phyloP scores from a whole-genome alignment of 2,797 vertebrate species.

The Enteromius unitaeniatus region DNA sequence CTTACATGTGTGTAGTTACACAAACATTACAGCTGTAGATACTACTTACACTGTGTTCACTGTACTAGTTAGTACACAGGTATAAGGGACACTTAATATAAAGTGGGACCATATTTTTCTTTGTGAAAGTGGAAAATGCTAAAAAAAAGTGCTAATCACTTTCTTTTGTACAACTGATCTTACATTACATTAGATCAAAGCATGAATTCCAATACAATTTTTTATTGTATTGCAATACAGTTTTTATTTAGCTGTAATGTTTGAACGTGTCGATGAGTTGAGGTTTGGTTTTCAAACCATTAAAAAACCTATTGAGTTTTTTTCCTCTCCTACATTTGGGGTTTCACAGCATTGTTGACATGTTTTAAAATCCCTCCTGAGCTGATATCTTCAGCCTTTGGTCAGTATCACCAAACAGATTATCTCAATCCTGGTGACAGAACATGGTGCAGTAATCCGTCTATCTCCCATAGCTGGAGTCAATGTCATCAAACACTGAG shows the following conservation, averaged over 20 bases:
- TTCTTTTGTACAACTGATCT: slow-evolving; percentile 69
- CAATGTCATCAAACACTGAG: slow-evolving; percentile 23
- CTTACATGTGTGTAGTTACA: too few species aligned
- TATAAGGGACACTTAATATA: too few species aligned
- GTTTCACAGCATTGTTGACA: not conserved
- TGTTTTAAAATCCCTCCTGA: slow-evolving; percentile 16
- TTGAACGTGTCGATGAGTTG: not conserved
- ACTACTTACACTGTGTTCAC: too few species aligned
- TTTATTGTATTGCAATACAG: too few species aligned
- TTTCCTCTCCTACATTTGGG: slow-evolving; percentile 22
- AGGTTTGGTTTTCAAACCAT: not conserved
- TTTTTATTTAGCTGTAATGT: slow-evolving; percentile 4
- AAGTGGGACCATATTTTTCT: slow-evolving; percentile 55
- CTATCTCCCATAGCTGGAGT: slow-evolving; percentile 6
- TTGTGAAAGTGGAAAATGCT: slow-evolving; percentile 62
- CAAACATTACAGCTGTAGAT: too few species aligned
- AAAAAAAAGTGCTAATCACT: slow-evolving; percentile 36
- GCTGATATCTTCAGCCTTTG: slow-evolving; percentile 44
- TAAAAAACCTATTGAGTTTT: not conserved
- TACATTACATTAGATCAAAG: slow-evolving; percentile 61
- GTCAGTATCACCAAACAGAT: slow-evolving; percentile 65
- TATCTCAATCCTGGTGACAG: slow-evolving; percentile 40
- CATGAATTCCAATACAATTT: slow-evolving; percentile 33
- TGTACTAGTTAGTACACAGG: too few species aligned
- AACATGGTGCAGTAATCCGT: slow-evolving; percentile 9